A percentile compares a stretch with the other conserved stretches of the same genome.
Conservation (phyloP, 2,113 vertebrate genomes). For the Proterorhinus semilunaris region DNA sequence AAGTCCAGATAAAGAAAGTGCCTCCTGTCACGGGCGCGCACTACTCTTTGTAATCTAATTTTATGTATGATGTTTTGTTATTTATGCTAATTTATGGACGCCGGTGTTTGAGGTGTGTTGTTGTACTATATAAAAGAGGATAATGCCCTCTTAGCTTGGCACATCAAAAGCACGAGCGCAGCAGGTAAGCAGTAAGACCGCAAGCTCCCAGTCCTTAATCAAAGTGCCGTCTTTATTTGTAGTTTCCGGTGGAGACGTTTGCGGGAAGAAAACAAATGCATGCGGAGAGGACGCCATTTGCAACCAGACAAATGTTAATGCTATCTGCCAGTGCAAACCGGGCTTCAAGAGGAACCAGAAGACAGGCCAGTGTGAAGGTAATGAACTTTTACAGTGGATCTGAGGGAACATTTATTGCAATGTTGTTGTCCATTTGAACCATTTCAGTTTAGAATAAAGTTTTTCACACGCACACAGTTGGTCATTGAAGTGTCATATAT, state of each 20-base stretch:
- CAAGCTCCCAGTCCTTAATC: slow-evolving; percentile 40
- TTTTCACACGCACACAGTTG: too few species aligned
- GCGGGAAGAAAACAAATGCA: slow-evolving; percentile 87
- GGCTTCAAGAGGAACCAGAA: slow-evolving; percentile 91
- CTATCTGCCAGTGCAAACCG: slow-evolving; percentile 89
- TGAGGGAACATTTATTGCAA: neutral
- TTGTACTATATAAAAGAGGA: slow-evolving; percentile 28
- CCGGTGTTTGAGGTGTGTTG: slow-evolving; percentile 37
- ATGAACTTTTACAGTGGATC: neutral
- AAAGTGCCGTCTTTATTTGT: slow-evolving; percentile 63
- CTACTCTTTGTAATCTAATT: slow-evolving; percentile 18
- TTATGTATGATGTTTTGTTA: slow-evolving; percentile 47
- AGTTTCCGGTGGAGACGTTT: slow-evolving; percentile 85
- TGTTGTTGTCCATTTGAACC: neutral
- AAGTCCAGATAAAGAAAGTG: slow-evolving; percentile 49
- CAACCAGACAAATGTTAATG: slow-evolving; percentile 87
- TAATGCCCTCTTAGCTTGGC: slow-evolving; percentile 43
- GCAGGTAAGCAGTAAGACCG: slow-evolving; percentile 40
- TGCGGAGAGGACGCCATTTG: slow-evolving; percentile 94
- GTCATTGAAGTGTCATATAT: too few species aligned
- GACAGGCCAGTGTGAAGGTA: slow-evolving; percentile 93
- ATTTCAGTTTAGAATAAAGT: too few species aligned
- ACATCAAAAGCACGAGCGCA: slow-evolving; percentile 60
- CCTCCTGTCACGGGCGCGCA: slow-evolving; percentile 7
- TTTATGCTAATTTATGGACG: slow-evolving; percentile 63